phyloP scores from a whole-genome alignment of 1,140 invertebrate genomes.

The Papilio machaon region DNA sequence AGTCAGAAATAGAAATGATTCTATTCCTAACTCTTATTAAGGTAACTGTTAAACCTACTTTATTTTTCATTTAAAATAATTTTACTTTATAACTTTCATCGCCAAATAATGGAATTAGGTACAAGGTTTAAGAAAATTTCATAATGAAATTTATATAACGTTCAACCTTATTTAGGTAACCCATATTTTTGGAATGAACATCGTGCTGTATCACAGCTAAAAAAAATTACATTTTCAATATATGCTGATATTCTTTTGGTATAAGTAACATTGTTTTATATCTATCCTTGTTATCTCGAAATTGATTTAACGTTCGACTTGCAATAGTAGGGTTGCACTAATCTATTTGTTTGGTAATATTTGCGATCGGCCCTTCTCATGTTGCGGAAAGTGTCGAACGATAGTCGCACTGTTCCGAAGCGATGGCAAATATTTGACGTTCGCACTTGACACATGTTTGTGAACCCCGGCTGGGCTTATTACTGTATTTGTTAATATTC shows the following conservation, averaged over 20 bases:
- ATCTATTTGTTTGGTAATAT: conserved; percentile 53
- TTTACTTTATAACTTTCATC: neutral
- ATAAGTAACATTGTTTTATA: neutral
- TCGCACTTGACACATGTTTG: conserved; percentile 61
- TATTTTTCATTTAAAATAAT: neutral
- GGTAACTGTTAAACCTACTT: neutral
- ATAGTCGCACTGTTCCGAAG: conserved; percentile 54
- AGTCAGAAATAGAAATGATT: neutral
- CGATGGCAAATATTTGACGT: conserved; percentile 62
- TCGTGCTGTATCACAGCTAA: neutral
- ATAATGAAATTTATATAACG: neutral
- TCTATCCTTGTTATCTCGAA: neutral
- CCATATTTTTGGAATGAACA: neutral
- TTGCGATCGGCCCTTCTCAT: conserved; percentile 50
- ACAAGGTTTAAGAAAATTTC: neutral
- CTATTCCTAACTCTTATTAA: neutral
- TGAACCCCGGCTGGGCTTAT: conserved; percentile 32
- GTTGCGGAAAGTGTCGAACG: conserved; percentile 56
- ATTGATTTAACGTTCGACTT: conserved; percentile 20
- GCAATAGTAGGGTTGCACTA: conserved; percentile 42
- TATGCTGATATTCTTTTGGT: neutral
- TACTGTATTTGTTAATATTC: neutral
- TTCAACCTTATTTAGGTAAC: too few species aligned
- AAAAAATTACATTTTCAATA: neutral
- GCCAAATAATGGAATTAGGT: too few species aligned